Base-by-base conservation (phyloP, 2,888 invertebrate species). In the Drosophila yooni region DNA sequence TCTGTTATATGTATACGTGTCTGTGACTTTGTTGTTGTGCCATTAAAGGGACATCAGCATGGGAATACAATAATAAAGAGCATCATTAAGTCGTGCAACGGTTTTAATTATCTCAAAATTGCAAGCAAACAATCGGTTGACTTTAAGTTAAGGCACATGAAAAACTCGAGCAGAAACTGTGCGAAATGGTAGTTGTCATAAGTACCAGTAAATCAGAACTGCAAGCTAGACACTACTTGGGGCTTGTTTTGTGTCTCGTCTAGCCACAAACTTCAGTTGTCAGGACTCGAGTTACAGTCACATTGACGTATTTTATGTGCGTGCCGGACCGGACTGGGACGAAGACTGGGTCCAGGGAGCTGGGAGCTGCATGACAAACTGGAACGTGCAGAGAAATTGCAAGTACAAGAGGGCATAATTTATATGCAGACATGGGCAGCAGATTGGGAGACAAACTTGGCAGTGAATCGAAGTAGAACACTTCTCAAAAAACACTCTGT, bases 361-460 rank as follows among this genome's bases (percentile, higher is more conserved):
- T 64, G 43, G 43, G 66, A 53, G 69, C 59, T 64, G 15, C 70
- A 70, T 62, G 87, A 86, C 76, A 81, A 79, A 83, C 84, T 79
- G 83, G 58, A 74, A 86, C 86, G 88, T 86, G 87, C 71, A 74
- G 71, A 69, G 78, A 88, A 84, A 88, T 71, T 76, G 79, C 79
- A 83, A 87, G 75, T 83, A 89, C 89, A 89, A 86, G 83, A 40
- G 76, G 74, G 74, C 74, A 72, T 81, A 83, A 87, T 86, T 86
- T 87, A 89, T 87, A 83, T 89, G 89, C 89, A 83, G 84, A 83
- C 89, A 79, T 79, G 87, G 70, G 67, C 82, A 68, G 69, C 69
- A 85, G 85, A 83, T 85, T 76, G 81, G 74, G 70, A 76, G 70
- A 76, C 86, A 85, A 73, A 79, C 76, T 67, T 62, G 58, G 54